phyloP scores from a whole-genome alignment of 2,113 vertebrate genomes.

The Cygnus atratus region DNA sequence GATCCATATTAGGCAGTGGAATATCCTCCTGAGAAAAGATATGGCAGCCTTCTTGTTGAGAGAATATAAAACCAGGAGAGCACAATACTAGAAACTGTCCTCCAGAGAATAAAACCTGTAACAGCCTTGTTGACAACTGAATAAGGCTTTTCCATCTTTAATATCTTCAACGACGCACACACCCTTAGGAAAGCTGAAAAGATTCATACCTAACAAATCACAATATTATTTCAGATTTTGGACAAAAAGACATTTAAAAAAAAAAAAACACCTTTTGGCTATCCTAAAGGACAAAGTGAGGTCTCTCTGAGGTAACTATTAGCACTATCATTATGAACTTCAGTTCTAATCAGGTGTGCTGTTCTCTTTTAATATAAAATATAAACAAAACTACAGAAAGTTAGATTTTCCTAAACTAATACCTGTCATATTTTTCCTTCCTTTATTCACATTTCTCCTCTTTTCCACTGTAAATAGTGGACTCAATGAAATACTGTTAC shows the following conservation, averaged over 20 bases:
- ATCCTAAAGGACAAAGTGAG: not conserved
- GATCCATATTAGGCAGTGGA: not conserved
- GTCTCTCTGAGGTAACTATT: not conserved
- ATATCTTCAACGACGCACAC: not conserved
- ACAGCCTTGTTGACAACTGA: fast-evolving
- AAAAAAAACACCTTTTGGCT: not conserved
- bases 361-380: not conserved
- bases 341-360: not conserved
- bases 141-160: not conserved
- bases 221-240: not conserved
- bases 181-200: not conserved
- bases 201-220: not conserved
- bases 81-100: not conserved
- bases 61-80: not conserved
- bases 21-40: not conserved
- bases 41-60: not conserved
- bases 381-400: not conserved
- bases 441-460: not conserved
- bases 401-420: not conserved
- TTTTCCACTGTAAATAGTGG: not conserved
- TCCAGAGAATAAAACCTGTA: not conserved
- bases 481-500: not conserved
- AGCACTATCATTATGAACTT: not conserved
- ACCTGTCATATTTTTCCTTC: not conserved
- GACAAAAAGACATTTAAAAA: not conserved